Evolutionary conservation across 2,888 invertebrate species (phyloP).

Genomic region (Hylaea fasciaria): DNA sequence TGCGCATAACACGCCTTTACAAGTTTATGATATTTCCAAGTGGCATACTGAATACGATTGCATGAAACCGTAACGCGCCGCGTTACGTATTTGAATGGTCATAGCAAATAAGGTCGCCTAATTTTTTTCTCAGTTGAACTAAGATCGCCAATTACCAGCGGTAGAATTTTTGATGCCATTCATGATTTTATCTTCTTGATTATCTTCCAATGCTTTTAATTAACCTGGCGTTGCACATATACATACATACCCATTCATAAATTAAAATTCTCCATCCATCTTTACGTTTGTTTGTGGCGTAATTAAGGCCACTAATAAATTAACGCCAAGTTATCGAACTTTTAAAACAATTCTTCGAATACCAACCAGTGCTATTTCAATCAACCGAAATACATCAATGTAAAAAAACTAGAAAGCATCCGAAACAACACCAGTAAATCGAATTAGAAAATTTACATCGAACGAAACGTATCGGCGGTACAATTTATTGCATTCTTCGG

Average conservation of each 20-base stretch:
- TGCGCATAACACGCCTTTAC: too few species aligned
- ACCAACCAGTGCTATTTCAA: slow-evolving; percentile 29
- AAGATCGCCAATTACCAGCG: too few species aligned
- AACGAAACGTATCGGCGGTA: slow-evolving; percentile 36
- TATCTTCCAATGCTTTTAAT: neutral
- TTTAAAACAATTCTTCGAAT: slow-evolving; percentile 28
- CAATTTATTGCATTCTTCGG: slow-evolving; percentile 40
- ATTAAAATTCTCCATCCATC: slow-evolving; percentile 10
- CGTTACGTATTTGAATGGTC: too few species aligned
- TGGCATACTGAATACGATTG: too few species aligned
- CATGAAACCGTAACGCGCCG: too few species aligned
- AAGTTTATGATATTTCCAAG: too few species aligned
- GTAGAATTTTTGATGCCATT: too few species aligned
- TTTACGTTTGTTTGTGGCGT: slow-evolving; percentile 10
- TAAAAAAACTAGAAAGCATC: slow-evolving; percentile 35
- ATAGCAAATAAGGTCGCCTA: too few species aligned
- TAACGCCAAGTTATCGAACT: slow-evolving; percentile 13
- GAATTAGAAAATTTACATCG: slow-evolving; percentile 40
- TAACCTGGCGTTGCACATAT: too few species aligned
- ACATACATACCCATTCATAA: neutral
- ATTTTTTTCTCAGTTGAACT: too few species aligned
- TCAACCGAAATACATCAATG: slow-evolving; percentile 28
- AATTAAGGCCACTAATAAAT: slow-evolving; percentile 24
- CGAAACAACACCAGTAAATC: slow-evolving; percentile 36
- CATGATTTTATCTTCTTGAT: too few species aligned